Conservation (phyloP, 2,113 vertebrate species). For the Uropsilus gracilis region DNA sequence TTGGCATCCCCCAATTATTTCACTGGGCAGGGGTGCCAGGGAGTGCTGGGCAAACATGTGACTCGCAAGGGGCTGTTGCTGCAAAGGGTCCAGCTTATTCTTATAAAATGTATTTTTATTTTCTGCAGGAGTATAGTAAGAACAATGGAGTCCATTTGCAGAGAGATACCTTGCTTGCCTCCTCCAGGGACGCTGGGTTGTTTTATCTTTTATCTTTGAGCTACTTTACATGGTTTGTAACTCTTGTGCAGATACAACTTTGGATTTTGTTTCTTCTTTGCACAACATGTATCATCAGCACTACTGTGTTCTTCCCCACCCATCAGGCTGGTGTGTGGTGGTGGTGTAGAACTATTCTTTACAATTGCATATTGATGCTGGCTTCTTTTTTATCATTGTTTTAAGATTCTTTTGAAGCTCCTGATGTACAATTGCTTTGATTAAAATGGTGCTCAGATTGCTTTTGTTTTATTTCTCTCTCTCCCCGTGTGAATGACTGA, state of each 20-base stretch:
- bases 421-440: neutral
- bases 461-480: too few species aligned
- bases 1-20: neutral
- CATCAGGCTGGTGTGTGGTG: neutral
- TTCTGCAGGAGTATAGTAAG: neutral
- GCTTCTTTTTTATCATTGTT: neutral
- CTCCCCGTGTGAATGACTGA: too few species aligned
- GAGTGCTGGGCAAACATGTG: neutral
- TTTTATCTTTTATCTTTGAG: neutral
- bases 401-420: slow-evolving; percentile 16
- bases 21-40: neutral
- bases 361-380: neutral
- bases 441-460: too few species aligned
- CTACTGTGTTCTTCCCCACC: rapidly evolving
- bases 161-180: neutral
- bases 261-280: neutral
- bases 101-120: slow-evolving; percentile 19
- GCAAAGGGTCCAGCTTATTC: neutral
- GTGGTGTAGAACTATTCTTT: neutral
- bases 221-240: neutral
- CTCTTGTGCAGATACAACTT: neutral
- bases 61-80: neutral
- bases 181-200: neutral
- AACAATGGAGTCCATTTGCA: neutral
- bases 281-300: neutral